Evolutionary conservation across 2,113 vertebrate genomes (phyloP), one percentile per base, ranked within the genome.

Genomic region (Zosterops hypoxanthus): DNA sequence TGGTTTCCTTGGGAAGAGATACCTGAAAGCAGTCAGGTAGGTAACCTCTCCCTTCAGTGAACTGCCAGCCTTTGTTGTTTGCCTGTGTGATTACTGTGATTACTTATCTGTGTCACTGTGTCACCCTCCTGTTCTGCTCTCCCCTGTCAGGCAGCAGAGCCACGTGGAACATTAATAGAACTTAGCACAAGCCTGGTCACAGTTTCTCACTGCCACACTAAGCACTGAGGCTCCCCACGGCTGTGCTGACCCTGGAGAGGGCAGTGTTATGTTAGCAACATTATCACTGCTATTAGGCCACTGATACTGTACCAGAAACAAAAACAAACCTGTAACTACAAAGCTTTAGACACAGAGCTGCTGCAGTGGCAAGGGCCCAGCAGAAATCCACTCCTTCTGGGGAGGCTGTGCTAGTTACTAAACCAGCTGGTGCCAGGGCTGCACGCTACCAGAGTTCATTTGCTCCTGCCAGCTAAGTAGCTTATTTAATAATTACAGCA

Each of bases 101-200:
- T 46, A 57, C 36, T 69, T 16, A 39, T 11, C 61, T 64, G 13
- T 47, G 47, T n/a, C 81, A 71, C 34, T n/a, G 44, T 31, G 69
- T 44, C 66, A 82, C 18, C 72, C 59, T 83, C 36, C 59, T 24
- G 31, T 28, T 34, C 55, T 47, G 36, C 55, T 77, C 28, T 72
- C n/a, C 61, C 60, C 36, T 49, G 21, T 29, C 52, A 85, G 60
- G 29, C 55, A 64, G 59, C 57, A 77, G 66, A 86, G 46, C 42
- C 49, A 63, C 0, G 0, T 5, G 11, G 5, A 68, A 72, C 0
- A 0, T 44, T 80, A 84, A 47, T 9, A 65, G 77, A 57, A 53
- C 36, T 31, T 39, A 60, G 31, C 55, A 41, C 33, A 61, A 55
- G n/a, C 20, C 3, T 8, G 8, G 31, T 39, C 5, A 1, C 21